phyloP scores from a whole-genome alignment of 2,888 invertebrate genomes.

The Thera obeliscata region DNA sequence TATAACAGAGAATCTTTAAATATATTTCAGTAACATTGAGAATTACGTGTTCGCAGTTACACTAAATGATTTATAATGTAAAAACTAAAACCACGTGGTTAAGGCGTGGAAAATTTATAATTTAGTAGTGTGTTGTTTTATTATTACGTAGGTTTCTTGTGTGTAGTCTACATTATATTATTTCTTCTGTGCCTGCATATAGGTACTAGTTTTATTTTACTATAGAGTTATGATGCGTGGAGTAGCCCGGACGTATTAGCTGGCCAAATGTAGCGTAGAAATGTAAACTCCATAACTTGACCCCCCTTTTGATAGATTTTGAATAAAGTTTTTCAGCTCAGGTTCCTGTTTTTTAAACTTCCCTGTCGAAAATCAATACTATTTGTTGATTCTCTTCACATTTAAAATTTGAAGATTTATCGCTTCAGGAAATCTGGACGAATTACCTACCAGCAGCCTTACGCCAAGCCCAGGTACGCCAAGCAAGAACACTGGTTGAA shows the following conservation, averaged over 20 bases:
- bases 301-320: too few species aligned
- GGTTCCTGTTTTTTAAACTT: too few species aligned
- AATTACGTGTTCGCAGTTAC: neutral
- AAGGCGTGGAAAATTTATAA: conserved; percentile 11
- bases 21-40: conserved; percentile 11
- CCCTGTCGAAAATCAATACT: too few species aligned
- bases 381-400: too few species aligned
- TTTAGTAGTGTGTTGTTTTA: neutral
- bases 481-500: too few species aligned
- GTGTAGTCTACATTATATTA: too few species aligned
- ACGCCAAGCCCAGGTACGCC: too few species aligned
- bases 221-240: conserved; percentile 6
- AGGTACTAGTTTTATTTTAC: conserved; percentile 1
- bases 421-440: too few species aligned
- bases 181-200: too few species aligned
- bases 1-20: conserved; percentile 13
- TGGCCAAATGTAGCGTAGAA: conserved; percentile 8
- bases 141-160: neutral
- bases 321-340: too few species aligned
- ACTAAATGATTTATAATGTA: neutral
- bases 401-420: too few species aligned
- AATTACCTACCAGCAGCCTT: too few species aligned
- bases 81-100: neutral
- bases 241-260: conserved; percentile 18
- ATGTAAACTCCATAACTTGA: neutral